These are phyloP conservation scores for Chrysina gloriosa DNA, from an alignment of 2,888 invertebrate genomes.

Conservation along the genomic window DNA sequence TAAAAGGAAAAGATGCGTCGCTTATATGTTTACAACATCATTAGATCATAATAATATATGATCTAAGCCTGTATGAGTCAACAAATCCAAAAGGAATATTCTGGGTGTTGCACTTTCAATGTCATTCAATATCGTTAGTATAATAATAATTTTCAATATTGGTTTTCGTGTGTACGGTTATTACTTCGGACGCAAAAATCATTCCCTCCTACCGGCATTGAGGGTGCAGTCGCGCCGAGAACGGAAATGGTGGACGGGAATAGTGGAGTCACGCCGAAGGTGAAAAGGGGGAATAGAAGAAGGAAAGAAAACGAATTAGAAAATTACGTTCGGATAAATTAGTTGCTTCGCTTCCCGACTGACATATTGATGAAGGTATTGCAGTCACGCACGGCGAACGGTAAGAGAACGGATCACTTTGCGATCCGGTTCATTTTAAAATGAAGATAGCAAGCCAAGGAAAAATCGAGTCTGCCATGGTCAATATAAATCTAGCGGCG, in stretches of 20 bases:
- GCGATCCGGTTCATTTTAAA: conserved; percentile 11
- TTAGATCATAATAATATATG: too few relatives aligned
- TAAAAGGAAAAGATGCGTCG: too few relatives aligned
- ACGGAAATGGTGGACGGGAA: neutral
- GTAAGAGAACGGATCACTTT: too few relatives aligned
- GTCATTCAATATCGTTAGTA: too few relatives aligned
- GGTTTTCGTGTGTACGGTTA: too few relatives aligned
- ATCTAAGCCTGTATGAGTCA: too few relatives aligned
- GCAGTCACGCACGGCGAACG: conserved; percentile 27
- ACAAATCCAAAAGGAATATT: too few relatives aligned
- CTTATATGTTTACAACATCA: too few relatives aligned
- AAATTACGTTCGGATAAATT: conserved; percentile 24
- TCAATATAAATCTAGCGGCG: neutral
- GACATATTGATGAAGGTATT: conserved; percentile 28
- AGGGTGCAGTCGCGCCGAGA: neutral
- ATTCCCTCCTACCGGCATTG: too few relatives aligned
- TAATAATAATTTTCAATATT: too few relatives aligned
- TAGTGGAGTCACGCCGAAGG: neutral
- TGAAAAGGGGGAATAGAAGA: neutral
- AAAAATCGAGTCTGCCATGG: conserved; percentile 10
- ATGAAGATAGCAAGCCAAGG: neutral
- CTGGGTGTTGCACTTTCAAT: too few relatives aligned
- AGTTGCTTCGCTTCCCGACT: conserved; percentile 23
- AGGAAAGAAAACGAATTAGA: conserved; percentile 2
- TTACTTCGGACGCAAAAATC: too few relatives aligned